Percentiles rank a stretch among this genome's conserved stretches.
Conservation (phyloP, 2,113 vertebrate genomes). For the Numida meleagris region DNA sequence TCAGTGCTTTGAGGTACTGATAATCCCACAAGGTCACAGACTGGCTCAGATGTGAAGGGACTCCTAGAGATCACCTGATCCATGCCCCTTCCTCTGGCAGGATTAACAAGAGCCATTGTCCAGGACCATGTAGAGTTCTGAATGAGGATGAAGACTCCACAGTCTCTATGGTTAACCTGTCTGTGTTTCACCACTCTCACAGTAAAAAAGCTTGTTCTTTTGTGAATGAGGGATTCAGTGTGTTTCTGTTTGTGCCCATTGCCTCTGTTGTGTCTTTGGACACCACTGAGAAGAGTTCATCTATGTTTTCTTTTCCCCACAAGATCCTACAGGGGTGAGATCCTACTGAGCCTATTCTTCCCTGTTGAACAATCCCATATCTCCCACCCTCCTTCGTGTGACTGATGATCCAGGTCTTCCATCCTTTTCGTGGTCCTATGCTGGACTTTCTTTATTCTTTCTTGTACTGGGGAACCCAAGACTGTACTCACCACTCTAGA, state of each 20-base stretch:
- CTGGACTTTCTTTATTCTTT: not conserved
- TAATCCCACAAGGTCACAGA: not conserved
- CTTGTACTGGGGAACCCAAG: not conserved
- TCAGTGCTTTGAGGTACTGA: not conserved
- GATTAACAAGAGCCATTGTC: accelerated
- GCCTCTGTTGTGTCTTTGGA: not conserved
- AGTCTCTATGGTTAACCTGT: not conserved
- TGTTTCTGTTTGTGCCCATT: not conserved
- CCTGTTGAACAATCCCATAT: not conserved
- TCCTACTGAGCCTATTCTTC: not conserved
- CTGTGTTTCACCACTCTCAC: not conserved
- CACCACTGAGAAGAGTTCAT: not conserved
- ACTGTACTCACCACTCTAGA: not conserved
- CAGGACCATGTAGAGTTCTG: not conserved
- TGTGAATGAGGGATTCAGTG: not conserved
- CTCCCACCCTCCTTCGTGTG: not conserved
- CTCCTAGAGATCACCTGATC: not conserved
- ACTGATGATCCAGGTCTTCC: not conserved
- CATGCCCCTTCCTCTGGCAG: accelerated
- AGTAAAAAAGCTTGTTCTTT: not conserved
- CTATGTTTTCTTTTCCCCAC: not conserved
- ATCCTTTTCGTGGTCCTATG: not conserved
- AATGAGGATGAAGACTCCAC: not conserved
- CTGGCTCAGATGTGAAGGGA: not conserved
- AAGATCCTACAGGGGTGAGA: not conserved